Base-by-base conservation (phyloP, 2,888 invertebrate genomes). In the Hartigia nigra region DNA sequence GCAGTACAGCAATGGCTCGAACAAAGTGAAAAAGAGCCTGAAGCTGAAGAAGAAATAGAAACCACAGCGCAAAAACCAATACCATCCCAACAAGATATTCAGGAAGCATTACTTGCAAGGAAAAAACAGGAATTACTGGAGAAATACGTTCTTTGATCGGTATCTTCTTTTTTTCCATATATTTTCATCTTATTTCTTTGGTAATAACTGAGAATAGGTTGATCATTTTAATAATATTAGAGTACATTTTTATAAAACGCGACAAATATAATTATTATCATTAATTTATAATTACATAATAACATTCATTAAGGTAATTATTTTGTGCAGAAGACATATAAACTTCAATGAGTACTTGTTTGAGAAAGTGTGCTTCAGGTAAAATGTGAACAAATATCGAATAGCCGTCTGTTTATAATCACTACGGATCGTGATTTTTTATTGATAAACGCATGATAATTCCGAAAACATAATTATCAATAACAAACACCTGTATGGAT, bases 81-180 rank as follows among this genome's bases (percentile, higher is more conserved):
- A 55, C 99, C 99, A 0, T 96, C 97, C 23, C 98, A 99, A 91
- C 96, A 96, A 91, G 98, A 99, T 91, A 96, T 99, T 82, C 98
- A 98, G 90, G 96, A 97, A 87, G 98, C 98, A 0, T 92, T 99
- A 78, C 93, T 99, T 0, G 94, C 95, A 83, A 95, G 97, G 88
- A 97, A 98, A 91, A 99, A 99, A 91, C 96, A 96, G 90, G 98
- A 99, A 91, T 93, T 99, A 72, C 91, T 99, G 80, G 96, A 96
- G 86, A 96, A 96, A 92, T 98, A 97, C 91, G 96, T 89, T 84
- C 84, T 88, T 80, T 88, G 83, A 88, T 80, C 76, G 81, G 78
- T 78, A 81, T 75, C 80, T 74, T 69, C 80, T 82, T 80, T 80
- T 78, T 83, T 37, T 72, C 35, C 74, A 80, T 78, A 76, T 79